Evolutionary conservation across 2,888 invertebrate genomes (phyloP), one percentile per base, ranked within the genome.

Genomic region (Ormyrus rosae): DNA sequence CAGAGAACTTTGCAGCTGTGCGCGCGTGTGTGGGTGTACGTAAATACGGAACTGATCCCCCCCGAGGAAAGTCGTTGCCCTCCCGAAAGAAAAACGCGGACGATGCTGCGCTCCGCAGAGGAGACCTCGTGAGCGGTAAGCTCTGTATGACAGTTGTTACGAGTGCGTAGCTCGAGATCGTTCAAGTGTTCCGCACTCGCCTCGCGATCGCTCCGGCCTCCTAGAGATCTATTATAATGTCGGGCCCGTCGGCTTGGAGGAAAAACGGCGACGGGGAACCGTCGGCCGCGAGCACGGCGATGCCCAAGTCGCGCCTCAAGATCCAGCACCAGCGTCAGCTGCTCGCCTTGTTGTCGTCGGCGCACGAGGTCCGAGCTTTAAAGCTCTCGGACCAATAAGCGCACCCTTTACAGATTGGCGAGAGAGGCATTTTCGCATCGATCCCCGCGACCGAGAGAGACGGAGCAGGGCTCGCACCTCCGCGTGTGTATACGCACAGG

Each of bases 261-360:
- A 34, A 34, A 4, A 34, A 34, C 34, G 34, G 46, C 6, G 1
- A 11, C 63, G 79, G 19, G 70, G 65, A 53, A 34, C 6, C 46
- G 5, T 45, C 13, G 46, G 2, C 4, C 53, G 60, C 65, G 58
- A 65, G 63, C 50, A 8, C 78, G 50, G 58, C 64, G n/a, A 65
- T 75, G 65, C 58, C 65, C 19, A 75, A 75, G 64, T 75, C 75
- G 48, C 71, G 80, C 34, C 64, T 71, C 45, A 71, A 80, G 76
- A 46, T 45, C 0, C 71, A 55, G 55, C 48, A 50, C 7, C 74
- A 58, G 6, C 56, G 55, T 7, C 53, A 61, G 3, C 75, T 34
- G 48, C 74, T 63, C 46, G 11, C 9, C 11, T 51, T 9, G 6
- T 45, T 45, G 63, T 9, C 60, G 5, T 48, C 51, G 63, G 7